phyloP scores from a whole-genome alignment of 2,888 invertebrate species.

The Conops quadrifasciatus region DNA sequence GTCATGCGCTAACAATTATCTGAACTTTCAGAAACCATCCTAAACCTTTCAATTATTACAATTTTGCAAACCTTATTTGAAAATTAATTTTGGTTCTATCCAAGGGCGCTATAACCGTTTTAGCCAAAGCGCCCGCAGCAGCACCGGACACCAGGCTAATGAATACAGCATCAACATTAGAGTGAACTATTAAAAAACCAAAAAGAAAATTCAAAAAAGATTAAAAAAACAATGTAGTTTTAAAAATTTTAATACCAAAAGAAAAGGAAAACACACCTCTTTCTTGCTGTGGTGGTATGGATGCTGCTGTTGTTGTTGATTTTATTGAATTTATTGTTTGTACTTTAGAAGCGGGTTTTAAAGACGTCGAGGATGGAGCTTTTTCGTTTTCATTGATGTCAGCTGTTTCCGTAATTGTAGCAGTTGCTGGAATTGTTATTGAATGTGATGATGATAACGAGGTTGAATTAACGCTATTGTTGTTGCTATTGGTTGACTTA shows the following conservation, averaged over 20 bases:
- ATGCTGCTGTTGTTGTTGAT: not conserved
- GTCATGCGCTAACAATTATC: too few species aligned
- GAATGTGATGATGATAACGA: constrained; percentile 50
- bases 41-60: too few species aligned
- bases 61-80: constrained; percentile 75
- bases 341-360: too few species aligned
- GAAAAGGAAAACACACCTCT: not conserved
- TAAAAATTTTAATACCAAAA: not conserved
- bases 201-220: not conserved
- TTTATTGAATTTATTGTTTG: constrained; percentile 9
- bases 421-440: constrained; percentile 34
- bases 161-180: constrained; percentile 72
- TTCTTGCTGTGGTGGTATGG: not conserved
- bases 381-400: constrained; percentile 29
- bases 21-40: too few species aligned
- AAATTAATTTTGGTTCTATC: constrained; percentile 99
- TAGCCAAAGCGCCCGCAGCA: constrained; percentile 92
- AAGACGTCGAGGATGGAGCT: constrained; percentile 1
- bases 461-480: constrained; percentile 32
- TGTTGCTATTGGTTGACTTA: constrained; percentile 51
- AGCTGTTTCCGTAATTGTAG: constrained; percentile 30
- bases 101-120: constrained; percentile 95
- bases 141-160: constrained; percentile 93
- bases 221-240: not conserved
- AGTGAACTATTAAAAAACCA: constrained; percentile 51